Evolutionary conservation across 2,797 vertebrate species (phyloP).

Genomic region (Dendrocincla fuliginosa): DNA sequence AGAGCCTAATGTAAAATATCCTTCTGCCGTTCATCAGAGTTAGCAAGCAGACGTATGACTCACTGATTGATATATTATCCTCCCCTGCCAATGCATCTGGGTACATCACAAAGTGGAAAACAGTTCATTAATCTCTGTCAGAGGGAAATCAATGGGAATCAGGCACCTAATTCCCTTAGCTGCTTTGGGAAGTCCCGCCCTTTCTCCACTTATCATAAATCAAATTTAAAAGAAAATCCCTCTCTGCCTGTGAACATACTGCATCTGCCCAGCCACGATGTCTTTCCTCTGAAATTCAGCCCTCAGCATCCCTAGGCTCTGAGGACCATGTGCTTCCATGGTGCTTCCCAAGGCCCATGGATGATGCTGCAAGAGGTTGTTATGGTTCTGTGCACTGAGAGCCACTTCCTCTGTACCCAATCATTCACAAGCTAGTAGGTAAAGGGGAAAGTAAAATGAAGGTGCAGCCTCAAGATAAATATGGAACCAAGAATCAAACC

Average conservation of each 20-base stretch:
- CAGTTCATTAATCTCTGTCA: conserved; percentile 70
- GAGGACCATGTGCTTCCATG: fast-evolving
- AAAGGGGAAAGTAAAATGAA: not conserved
- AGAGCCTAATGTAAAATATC: not conserved
- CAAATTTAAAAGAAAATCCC: conserved; percentile 35
- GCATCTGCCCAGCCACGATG: not conserved
- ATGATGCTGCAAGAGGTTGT: not conserved
- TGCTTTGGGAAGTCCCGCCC: conserved; percentile 52
- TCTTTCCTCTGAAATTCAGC: not conserved
- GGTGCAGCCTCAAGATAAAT: not conserved
- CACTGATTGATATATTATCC: conserved; percentile 65
- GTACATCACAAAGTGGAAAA: conserved; percentile 22
- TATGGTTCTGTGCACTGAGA: fast-evolving
- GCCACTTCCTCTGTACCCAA: not conserved
- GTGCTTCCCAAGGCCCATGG: not conserved
- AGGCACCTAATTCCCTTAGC: conserved; percentile 65
- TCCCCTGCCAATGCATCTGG: conserved; percentile 62
- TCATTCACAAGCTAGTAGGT: not conserved
- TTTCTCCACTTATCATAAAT: conserved; percentile 60
- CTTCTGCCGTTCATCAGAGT: not conserved
- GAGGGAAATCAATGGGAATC: conserved; percentile 63
- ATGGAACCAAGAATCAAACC: not conserved
- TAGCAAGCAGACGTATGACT: conserved; percentile 48
- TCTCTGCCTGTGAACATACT: not conserved
- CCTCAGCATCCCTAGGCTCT: not conserved